Conservation (phyloP, 2,797 vertebrate species). For the Falco cherrug region DNA sequence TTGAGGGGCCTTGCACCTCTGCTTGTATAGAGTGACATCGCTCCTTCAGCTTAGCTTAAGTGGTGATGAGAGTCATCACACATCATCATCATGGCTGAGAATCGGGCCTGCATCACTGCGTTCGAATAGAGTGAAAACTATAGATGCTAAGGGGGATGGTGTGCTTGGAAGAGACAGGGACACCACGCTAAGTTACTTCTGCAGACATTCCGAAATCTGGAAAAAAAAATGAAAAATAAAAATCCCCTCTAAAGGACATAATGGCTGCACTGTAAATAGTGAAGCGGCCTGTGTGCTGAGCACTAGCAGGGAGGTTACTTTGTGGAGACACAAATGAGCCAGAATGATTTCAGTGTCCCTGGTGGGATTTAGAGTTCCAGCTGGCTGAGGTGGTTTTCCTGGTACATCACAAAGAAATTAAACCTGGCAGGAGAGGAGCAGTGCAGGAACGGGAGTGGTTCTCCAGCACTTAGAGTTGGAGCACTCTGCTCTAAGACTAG, state of each 20-base stretch:
- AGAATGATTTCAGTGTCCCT: slow-evolving; percentile 1
- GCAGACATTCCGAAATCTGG: background rate
- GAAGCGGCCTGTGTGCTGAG: background rate
- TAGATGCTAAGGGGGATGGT: background rate
- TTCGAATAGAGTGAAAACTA: background rate
- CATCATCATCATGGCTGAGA: background rate
- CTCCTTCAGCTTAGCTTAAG: background rate
- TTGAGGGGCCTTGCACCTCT: background rate
- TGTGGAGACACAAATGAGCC: background rate
- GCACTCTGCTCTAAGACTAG: background rate
- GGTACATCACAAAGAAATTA: background rate
- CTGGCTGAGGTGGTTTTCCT: background rate
- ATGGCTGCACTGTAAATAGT: background rate
- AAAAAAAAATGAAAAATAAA: background rate
- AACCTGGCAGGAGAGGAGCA: background rate
- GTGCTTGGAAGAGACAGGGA: background rate
- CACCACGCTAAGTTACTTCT: background rate
- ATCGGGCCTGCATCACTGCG: background rate
- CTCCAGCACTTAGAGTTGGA: background rate
- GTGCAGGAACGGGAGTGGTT: background rate
- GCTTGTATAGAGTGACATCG: background rate
- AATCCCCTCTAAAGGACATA: background rate
- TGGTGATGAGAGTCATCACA: background rate
- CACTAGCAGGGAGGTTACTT: background rate
- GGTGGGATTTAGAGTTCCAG: background rate